Percentiles rank a stretch among this genome's conserved stretches.
Evolutionary conservation across 2,113 vertebrate species (phyloP).

Genomic region (Barnardius zonarius): DNA sequence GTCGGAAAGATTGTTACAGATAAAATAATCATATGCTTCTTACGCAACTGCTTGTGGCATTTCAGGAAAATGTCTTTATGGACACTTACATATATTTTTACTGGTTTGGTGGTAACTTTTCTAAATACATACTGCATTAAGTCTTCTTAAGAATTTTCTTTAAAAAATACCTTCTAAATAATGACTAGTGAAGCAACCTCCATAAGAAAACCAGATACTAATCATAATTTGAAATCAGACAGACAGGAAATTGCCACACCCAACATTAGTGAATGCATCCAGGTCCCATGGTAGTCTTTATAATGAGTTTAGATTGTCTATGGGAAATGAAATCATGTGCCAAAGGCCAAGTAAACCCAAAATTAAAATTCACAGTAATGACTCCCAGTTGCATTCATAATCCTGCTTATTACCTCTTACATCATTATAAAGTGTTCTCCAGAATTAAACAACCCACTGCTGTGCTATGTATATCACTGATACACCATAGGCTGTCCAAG

Average conservation of each 20-base stretch:
- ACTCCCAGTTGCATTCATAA: conserved; percentile 62
- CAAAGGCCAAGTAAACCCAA: conserved; percentile 44
- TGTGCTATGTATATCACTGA: not conserved
- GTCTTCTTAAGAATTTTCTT: not conserved
- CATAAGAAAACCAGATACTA: not conserved
- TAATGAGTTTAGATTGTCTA: conserved; percentile 27
- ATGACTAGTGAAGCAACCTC: not conserved
- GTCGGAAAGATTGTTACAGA: not conserved
- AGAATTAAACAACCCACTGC: conserved; percentile 1
- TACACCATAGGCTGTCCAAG: not conserved
- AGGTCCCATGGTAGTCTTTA: conserved; percentile 50
- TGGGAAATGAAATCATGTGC: conserved; percentile 42
- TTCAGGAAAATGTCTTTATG: not conserved
- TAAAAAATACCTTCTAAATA: not conserved
- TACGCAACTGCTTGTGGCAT: not conserved
- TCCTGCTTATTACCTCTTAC: conserved; percentile 58
- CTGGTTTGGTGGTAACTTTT: not conserved
- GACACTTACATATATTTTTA: not conserved
- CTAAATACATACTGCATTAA: not conserved
- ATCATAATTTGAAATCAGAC: conserved; percentile 33
- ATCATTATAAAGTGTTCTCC: conserved; percentile 31
- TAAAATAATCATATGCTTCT: not conserved
- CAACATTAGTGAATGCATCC: conserved; percentile 29
- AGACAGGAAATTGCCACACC: conserved; percentile 60
- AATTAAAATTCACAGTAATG: conserved; percentile 65